These are phyloP conservation scores for Centruroides vittatus DNA, from an alignment of 1,140 invertebrate genomes.

Conservation along the genomic window DNA sequence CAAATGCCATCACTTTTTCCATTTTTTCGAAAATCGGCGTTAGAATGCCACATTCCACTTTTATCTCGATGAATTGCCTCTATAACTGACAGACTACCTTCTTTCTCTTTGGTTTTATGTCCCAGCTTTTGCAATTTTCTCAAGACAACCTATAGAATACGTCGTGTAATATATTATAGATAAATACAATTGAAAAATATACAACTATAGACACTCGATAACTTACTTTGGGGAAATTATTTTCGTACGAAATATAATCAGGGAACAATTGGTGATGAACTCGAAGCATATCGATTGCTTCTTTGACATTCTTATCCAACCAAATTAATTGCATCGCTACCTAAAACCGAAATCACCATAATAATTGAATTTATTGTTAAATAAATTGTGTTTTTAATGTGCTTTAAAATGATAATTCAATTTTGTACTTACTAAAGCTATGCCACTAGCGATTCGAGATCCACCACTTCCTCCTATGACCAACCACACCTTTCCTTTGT, in stretches of 20 bases:
- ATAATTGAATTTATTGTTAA: neutral
- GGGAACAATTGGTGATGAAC: constrained; percentile 89
- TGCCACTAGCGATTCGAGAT: constrained; percentile 54
- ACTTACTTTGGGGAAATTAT: constrained; percentile 48
- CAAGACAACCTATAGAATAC: constrained; percentile 39
- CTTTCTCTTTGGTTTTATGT: too few relatives aligned
- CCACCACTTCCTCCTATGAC: constrained; percentile 86
- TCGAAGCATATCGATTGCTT: constrained; percentile 69
- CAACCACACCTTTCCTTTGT: constrained; percentile 52
- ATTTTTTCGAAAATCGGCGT: too few relatives aligned
- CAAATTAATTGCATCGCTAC: constrained; percentile 68
- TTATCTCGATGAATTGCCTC: too few relatives aligned
- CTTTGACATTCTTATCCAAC: constrained; percentile 68
- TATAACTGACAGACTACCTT: too few relatives aligned
- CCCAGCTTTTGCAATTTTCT: constrained; percentile 28
- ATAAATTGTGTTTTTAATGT: too few relatives aligned
- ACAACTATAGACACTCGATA: too few relatives aligned
- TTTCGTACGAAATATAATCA: constrained; percentile 63
- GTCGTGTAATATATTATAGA: too few relatives aligned
- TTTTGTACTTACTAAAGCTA: constrained; percentile 30
- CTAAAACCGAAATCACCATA: constrained; percentile 3
- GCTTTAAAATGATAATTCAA: too few relatives aligned
- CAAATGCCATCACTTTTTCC: too few relatives aligned
- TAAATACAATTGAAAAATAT: too few relatives aligned
- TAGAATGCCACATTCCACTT: too few relatives aligned